Evolutionary conservation across 1,140 invertebrate genomes (phyloP), one percentile per base, ranked within the genome.

Genomic region (Anoplolepis gracilipes): DNA sequence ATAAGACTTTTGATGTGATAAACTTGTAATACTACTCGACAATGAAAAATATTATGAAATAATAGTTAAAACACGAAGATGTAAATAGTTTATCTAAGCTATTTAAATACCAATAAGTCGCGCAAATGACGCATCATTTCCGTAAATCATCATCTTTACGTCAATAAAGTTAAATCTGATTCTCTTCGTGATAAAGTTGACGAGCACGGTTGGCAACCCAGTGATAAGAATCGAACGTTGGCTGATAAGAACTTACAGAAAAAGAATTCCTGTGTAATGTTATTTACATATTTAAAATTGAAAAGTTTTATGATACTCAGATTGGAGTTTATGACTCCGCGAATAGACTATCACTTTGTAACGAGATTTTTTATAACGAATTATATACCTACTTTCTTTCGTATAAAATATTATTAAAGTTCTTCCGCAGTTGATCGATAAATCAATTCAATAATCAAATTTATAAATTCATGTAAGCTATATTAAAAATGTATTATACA

Each of bases 271-370:
- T 28, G 53, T 57, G 13, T n/a, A 39, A 19, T 33, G 10, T 78
- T 64, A 64, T 72, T 72, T 82, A 19, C 46, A 46, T 46, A 59
- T 33, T 73, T 19, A 73, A 59, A 5, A n/a, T 16, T 53, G 22
- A 30, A 33, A 16, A 72, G n/a, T 5, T 10, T 42, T 2, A 2
- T 36, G 33, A 36, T 36, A 6, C 33, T 36, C 55, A n/a, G 10
- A 61, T 10, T 73, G 8, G 5, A 13, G 19, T 36, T 69, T 36
- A 30, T n/a, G n/a, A n/a, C 19, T 33, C 7, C 49, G 25, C 22
- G 36, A 72, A 22, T 25, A 57, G 36, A 28, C n/a, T 70, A 28
- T 61, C 78, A 46, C 13, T 28, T 46, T 28, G 0, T 72, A 22
- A 46, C 7, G 39, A 1, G 42, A 8, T 11, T 6, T 78, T 53